phyloP scores from a whole-genome alignment of 2,797 vertebrate genomes.

The Psittacula derbiana region DNA sequence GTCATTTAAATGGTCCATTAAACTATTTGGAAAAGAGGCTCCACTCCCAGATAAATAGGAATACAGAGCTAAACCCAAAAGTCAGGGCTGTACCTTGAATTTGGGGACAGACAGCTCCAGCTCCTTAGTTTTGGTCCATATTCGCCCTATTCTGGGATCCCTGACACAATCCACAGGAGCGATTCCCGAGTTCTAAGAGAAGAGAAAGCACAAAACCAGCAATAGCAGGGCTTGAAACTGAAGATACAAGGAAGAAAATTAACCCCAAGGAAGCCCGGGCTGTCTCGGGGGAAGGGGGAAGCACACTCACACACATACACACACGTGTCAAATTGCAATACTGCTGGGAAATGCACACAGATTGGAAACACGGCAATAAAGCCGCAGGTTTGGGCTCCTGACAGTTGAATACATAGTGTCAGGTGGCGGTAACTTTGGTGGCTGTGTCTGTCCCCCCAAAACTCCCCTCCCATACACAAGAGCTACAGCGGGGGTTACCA shows the following conservation, averaged over 20 bases:
- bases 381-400: slow-evolving; percentile 55
- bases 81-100: slow-evolving; percentile 86
- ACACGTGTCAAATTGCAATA: slow-evolving; percentile 68
- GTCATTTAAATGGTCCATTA: slow-evolving; percentile 31
- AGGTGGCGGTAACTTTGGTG: slow-evolving; percentile 63
- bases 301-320: background rate
- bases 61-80: background rate
- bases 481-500: background rate
- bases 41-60: background rate
- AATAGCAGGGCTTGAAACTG: slow-evolving; percentile 11
- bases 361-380: slow-evolving; percentile 55
- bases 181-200: slow-evolving; percentile 87
- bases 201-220: slow-evolving; percentile 20
- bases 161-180: slow-evolving; percentile 93
- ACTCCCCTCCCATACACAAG: background rate
- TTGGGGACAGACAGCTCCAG: slow-evolving; percentile 95
- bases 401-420: slow-evolving; percentile 68
- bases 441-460: background rate
- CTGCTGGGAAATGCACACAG: slow-evolving; percentile 61
- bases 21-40: slow-evolving; percentile 7
- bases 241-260: slow-evolving; percentile 20
- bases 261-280: background rate
- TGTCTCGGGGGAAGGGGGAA: slow-evolving; percentile 16
- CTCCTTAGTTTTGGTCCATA: slow-evolving; percentile 98
- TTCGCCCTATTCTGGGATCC: slow-evolving; percentile 94